Evolutionary conservation across 2,888 invertebrate genomes (phyloP).

Genomic region (Palloptera scutellata): DNA sequence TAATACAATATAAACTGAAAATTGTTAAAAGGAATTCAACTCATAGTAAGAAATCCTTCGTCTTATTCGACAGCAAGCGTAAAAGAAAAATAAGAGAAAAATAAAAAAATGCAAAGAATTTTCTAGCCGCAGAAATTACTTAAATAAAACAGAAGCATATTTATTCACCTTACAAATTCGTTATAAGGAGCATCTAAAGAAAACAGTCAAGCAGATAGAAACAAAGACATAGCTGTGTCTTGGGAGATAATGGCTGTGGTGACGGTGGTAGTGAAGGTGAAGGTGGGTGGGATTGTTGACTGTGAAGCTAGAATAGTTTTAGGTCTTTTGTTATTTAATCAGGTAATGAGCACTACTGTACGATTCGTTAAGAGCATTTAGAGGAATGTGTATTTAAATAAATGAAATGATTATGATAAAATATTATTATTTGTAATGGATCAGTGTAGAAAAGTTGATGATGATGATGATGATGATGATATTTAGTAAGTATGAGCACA

Average conservation of each 20-base stretch:
- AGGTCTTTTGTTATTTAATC: too few species aligned
- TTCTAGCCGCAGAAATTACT: conserved; percentile 13
- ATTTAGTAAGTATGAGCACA: conserved; percentile 40
- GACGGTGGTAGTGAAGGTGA: background rate
- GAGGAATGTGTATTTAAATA: background rate
- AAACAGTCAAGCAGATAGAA: background rate
- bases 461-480: conserved; percentile 2
- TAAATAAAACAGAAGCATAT: background rate
- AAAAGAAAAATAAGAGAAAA: background rate
- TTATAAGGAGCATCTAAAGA: background rate
- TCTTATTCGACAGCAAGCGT: background rate
- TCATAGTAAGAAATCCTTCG: background rate
- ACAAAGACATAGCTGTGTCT: background rate
- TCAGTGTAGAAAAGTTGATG: conserved; percentile 12
- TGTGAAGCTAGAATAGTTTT: too few species aligned
- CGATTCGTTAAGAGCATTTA: too few species aligned
- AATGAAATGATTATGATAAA: conserved; percentile 13
- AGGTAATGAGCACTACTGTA: too few species aligned
- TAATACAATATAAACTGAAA: conserved; percentile 21
- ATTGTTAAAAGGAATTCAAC: background rate
- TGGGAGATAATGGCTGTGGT: background rate
- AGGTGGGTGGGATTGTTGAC: too few species aligned
- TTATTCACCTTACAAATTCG: background rate
- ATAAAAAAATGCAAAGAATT: conserved; percentile 20
- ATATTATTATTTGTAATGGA: conserved; percentile 18